Evolutionary conservation across 2,113 vertebrate genomes (phyloP), one percentile per base, ranked within the genome.

Genomic region (Hystrix brachyura): DNA sequence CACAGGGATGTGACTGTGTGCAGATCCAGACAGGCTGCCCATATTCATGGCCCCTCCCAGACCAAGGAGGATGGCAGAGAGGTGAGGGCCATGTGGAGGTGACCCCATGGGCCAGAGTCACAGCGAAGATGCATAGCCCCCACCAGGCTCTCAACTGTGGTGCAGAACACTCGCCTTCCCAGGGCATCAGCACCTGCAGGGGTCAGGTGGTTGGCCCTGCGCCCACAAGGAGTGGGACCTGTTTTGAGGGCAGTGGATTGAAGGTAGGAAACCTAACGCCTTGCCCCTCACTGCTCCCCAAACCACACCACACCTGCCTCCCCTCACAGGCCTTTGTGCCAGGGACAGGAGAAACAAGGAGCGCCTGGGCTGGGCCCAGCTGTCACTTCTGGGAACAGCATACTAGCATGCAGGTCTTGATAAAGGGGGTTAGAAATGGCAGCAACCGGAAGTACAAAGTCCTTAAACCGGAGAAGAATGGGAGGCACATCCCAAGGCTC

Each of bases 161-260:
- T 43, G 23, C 23, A 1, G 0, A 43, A 25, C 1, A 1, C 13
- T 7, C 1, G 10, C 4, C 60, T 69, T 48, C 65, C 80, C 51
- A 7, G 62, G 25, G 15, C 43, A 9, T 46, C 3, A 21, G 6
- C 9, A 34, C 3, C 29, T 57, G 15, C 59, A 17, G 34, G 15
- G 14, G 29, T 12, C 34, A 5, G 2, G 25, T 4, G 15, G 19
- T 21, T 19, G 0, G 27, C n/a, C 2, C 0, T 9, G 34, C 8
- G 32, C 25, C 0, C 0, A 11, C 0, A 2, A 72, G 3, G 27
- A 48, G 23, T 38, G 81, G 4, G 32, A 7, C 43, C 23, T 19
- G 11, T n/a, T 34, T 53, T 60, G 55, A 60, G 57, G 8, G 57
- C n/a, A 32, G n/a, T 7, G n/a, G 17, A 17, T 60, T 10, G 23